Evolutionary conservation across 2,797 vertebrate genomes (phyloP).

Genomic region (Pantherophis alleghaniensis): DNA sequence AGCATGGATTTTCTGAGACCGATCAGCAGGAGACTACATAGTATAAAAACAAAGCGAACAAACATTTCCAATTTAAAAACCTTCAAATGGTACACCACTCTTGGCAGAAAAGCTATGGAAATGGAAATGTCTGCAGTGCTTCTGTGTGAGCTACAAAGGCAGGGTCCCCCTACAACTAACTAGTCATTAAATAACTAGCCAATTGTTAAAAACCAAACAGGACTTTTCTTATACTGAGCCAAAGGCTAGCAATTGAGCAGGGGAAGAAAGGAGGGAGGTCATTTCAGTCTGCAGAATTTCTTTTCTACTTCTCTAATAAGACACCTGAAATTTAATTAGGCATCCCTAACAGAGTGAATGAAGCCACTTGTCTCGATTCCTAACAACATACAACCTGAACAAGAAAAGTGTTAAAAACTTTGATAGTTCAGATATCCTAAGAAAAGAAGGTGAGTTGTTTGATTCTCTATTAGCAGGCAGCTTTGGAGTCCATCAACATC

Average conservation of each 20-base stretch:
- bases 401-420: conserved; percentile 3
- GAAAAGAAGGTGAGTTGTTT: neutral
- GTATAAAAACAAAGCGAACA: conserved; percentile 2
- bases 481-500: neutral
- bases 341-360: neutral
- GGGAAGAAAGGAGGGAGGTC: neutral
- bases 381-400: neutral
- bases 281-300: neutral
- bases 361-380: neutral
- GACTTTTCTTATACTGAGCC: neutral
- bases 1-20: conserved; percentile 90
- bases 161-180: neutral
- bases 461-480: conserved; percentile 16
- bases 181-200: neutral
- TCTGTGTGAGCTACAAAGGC: neutral
- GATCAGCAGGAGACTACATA: conserved; percentile 89
- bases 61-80: neutral
- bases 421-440: conserved; percentile 18
- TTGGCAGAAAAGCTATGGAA: neutral
- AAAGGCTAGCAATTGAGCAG: too few relatives aligned
- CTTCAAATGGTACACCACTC: neutral
- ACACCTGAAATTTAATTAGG: neutral
- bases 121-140: neutral
- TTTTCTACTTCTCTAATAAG: conserved; percentile 26
- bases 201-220: neutral